These are phyloP conservation scores for Stomatorhinus ivindoensis DNA, from an alignment of 2,113 vertebrate species.

Conservation along the genomic window DNA sequence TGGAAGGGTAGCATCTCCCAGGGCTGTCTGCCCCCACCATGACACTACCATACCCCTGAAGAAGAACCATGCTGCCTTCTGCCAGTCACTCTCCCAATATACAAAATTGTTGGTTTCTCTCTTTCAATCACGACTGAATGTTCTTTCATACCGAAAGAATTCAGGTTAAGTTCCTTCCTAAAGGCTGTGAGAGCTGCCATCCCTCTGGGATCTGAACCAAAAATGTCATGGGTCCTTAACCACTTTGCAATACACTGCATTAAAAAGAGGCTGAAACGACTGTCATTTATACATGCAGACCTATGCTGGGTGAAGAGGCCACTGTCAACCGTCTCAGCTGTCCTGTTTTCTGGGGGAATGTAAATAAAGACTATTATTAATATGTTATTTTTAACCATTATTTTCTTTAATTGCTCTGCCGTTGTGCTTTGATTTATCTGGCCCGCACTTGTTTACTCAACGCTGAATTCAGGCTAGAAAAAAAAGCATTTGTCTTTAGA, in stretches of 20 bases:
- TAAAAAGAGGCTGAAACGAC: background rate
- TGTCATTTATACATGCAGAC: background rate
- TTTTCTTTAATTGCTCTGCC: constrained; percentile 82
- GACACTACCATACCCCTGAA: background rate
- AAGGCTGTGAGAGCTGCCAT: background rate
- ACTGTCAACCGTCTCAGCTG: background rate
- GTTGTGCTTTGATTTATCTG: constrained; percentile 93
- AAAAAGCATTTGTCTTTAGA: constrained; percentile 93
- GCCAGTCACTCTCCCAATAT: background rate
- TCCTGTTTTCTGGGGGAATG: background rate
- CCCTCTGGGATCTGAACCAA: background rate
- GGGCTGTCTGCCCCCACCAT: background rate
- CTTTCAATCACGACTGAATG: background rate
- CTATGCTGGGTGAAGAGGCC: background rate
- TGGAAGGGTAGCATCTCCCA: background rate
- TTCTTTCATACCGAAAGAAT: background rate
- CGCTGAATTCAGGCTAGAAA: constrained; percentile 88
- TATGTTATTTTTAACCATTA: constrained; percentile 76
- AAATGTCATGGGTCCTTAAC: background rate
- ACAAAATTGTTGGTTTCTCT: background rate
- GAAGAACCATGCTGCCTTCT: background rate
- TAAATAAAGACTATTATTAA: constrained; percentile 89
- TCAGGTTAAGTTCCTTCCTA: background rate
- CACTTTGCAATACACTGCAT: background rate
- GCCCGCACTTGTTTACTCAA: constrained; percentile 90